A percentile compares a stretch with the other conserved stretches of the same genome.
Conservation (phyloP, 30 jellyfish, hydroid and myxozoan species). For the Aurelia sp. region DNA sequence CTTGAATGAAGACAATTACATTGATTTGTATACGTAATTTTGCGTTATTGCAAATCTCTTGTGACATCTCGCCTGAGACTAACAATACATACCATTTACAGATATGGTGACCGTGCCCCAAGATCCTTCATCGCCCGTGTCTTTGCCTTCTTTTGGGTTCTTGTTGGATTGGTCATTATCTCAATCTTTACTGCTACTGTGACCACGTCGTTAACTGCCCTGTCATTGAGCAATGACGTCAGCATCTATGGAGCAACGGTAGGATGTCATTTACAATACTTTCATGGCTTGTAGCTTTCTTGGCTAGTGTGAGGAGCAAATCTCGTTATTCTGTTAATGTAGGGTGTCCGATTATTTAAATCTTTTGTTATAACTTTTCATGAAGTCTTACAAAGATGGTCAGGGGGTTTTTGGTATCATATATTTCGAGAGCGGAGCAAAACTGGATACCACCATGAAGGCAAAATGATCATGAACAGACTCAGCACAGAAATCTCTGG, state of each 20-base stretch:
- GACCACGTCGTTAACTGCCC: slow-evolving; percentile 97
- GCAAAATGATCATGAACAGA: too few relatives aligned
- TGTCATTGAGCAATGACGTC: slow-evolving; percentile 94
- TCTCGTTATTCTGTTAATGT: not conserved
- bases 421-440: too few relatives aligned
- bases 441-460: too few relatives aligned
- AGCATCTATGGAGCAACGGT: slow-evolving; percentile 92
- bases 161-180: slow-evolving; percentile 94
- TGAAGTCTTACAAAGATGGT: too few relatives aligned
- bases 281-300: too few relatives aligned
- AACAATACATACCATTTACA: not conserved
- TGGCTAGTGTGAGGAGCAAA: too few relatives aligned
- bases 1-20: too few relatives aligned
- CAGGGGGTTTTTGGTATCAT: too few relatives aligned
- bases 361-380: not conserved
- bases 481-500: too few relatives aligned
- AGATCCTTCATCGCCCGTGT: slow-evolving; percentile 95
- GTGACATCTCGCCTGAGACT: too few relatives aligned
- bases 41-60: too few relatives aligned
- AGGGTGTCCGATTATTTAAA: not conserved
- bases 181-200: slow-evolving; percentile 98
- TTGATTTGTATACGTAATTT: not conserved
- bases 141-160: slow-evolving; percentile 97
- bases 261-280: not conserved
- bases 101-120: slow-evolving; percentile 99